Evolutionary conservation across 2,113 vertebrate genomes (phyloP).

Genomic region (Psilopogon haemacephalus): DNA sequence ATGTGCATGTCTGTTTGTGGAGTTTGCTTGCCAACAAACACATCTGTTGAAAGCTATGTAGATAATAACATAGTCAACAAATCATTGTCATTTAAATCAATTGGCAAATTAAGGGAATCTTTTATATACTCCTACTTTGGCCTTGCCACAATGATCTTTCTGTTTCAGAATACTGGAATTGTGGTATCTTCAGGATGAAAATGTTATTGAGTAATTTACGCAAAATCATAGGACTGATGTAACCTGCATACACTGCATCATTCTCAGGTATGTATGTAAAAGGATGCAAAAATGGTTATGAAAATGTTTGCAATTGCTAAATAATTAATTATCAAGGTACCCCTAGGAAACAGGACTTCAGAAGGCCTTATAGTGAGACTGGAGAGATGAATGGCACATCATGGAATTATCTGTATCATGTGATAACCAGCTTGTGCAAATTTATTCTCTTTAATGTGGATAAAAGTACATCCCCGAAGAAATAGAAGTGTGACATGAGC

Average conservation of each 20-base stretch:
- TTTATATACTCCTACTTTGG: neutral
- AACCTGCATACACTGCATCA: neutral
- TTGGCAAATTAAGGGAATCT: neutral
- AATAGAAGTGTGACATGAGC: no score
- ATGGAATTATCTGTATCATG: neutral
- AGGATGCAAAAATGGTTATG: neutral
- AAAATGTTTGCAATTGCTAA: neutral
- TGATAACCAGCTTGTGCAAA: neutral
- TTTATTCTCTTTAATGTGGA: neutral
- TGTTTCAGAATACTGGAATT: neutral
- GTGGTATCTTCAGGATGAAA: neutral
- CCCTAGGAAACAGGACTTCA: neutral
- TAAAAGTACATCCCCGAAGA: no score
- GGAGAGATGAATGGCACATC: neutral
- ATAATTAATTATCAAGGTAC: neutral
- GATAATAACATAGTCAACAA: neutral
- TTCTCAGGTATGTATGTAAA: neutral
- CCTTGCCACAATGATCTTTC: neutral
- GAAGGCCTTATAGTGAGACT: neutral
- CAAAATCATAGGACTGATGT: neutral
- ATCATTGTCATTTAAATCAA: neutral
- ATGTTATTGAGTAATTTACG: neutral
- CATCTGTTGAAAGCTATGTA: neutral
- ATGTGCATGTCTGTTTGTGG: neutral
- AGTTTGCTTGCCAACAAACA: neutral